Base-by-base conservation (phyloP, 2,797 vertebrate genomes). In the Miichthys miiuy region DNA sequence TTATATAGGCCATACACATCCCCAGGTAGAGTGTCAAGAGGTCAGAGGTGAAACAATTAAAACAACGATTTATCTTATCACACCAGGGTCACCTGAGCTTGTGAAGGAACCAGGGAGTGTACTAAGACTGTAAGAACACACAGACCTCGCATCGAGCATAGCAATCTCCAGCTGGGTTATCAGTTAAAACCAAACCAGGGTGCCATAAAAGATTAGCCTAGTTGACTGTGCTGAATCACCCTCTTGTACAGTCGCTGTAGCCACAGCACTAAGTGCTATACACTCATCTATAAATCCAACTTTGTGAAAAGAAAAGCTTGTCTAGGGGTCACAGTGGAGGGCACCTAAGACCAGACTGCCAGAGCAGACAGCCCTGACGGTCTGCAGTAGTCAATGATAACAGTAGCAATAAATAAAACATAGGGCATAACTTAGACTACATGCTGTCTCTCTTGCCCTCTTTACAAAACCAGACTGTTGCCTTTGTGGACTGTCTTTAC, bases 141-240 rank as follows among this genome's bases (percentile, higher is more conserved):
- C 1, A 11, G 44, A 56, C 25, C 11, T 30, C 10, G 25, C 12
- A 54, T 23, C 10, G 65, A 38, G 72, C 65, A 75, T 1, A 58
- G 71, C 58, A 47, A 46, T 27, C 41, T 75, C 42, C 38, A 42
- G 12, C 50, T 63, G 68, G 66, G 79, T 86, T 92, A 93, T 94
- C 89, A 80, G 82, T 78, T 89, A 76, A 86, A 89, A 71, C 76
- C 74, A 88, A 89, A 92, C 87, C 68, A 81, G 68, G 57, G 63
- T 62, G 88, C 70, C 17, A 91, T 88, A 84, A 92, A 92, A 88
- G 87, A 94, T 93, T 84, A 92, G 82, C 80, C 50, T 5, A 13
- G 42, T 16, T 72, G 62, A 68, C 63, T 70, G 25, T 87, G 73
- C 78, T 89, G 90, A 89, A 86, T 91, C 85, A 85, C 84, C 69